These are phyloP conservation scores for Ochropleura plecta DNA, from an alignment of 2,888 invertebrate genomes.

Conservation along the genomic window DNA sequence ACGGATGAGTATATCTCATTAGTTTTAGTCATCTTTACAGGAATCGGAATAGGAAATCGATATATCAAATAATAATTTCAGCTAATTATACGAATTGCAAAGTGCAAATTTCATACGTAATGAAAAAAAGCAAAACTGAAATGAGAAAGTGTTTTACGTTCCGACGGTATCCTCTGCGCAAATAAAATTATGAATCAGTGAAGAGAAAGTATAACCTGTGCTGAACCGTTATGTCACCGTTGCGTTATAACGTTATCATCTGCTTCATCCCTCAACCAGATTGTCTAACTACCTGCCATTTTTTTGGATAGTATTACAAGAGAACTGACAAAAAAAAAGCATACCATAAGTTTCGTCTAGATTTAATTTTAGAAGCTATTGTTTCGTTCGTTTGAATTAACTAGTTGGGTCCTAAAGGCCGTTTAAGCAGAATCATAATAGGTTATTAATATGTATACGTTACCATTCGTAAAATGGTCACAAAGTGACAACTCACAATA, in stretches of 20 bases:
- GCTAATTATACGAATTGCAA: neutral
- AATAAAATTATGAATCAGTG: conserved; percentile 65
- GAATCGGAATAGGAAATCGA: conserved; percentile 3
- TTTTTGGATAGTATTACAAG: neutral
- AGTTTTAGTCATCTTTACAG: conserved; percentile 44
- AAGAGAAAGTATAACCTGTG: conserved; percentile 68
- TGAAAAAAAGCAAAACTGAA: conserved; percentile 56
- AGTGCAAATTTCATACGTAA: conserved; percentile 29
- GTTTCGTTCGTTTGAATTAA: neutral
- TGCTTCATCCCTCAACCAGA: conserved; percentile 34
- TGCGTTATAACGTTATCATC: conserved; percentile 47
- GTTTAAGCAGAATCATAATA: too few species aligned
- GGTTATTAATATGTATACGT: too few species aligned
- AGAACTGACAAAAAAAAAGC: neutral
- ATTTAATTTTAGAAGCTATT: conserved; percentile 8
- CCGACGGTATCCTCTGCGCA: conserved; percentile 53
- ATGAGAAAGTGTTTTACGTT: conserved; percentile 66
- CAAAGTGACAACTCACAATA: too few species aligned
- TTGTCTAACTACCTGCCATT: neutral
- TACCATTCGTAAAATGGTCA: too few species aligned
- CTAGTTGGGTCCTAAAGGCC: too few species aligned
- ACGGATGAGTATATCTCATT: conserved; percentile 66
- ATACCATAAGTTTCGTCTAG: too few species aligned
- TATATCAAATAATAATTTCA: neutral
- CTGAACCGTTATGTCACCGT: conserved; percentile 61